Evolutionary conservation across 2,888 invertebrate species (phyloP).

Genomic region (Melinaea menophilus): DNA sequence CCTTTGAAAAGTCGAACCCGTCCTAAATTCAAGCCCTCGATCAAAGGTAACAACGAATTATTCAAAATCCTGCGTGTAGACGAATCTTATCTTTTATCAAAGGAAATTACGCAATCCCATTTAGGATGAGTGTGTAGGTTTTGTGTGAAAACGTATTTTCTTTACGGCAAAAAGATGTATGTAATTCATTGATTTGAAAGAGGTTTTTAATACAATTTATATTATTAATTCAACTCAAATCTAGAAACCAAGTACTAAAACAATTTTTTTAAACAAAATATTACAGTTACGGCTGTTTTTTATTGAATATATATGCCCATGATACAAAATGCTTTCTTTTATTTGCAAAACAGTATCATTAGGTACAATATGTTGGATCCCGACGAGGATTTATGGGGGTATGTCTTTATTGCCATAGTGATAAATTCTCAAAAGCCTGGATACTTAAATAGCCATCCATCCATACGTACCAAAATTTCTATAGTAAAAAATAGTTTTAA

Average conservation of each 20-base stretch:
- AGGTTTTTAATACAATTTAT: neutral
- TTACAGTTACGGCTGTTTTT: neutral
- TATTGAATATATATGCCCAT: neutral
- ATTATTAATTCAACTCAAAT: no score
- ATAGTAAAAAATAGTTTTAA: neutral
- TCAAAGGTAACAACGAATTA: conserved; percentile 8
- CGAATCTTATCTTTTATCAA: conserved; percentile 10
- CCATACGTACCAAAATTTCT: neutral
- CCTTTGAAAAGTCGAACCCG: conserved; percentile 6
- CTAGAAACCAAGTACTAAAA: no score
- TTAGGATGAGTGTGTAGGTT: conserved; percentile 34
- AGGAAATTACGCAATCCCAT: conserved; percentile 11
- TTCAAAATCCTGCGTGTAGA: conserved; percentile 4
- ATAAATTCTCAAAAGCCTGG: conserved; percentile 53
- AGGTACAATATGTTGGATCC: conserved; percentile 47
- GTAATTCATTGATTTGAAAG: neutral
- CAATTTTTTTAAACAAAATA: neutral
- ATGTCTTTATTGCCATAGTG: conserved; percentile 59
- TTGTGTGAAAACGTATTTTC: conserved; percentile 11
- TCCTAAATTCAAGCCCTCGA: conserved; percentile 6
- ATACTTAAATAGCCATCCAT: neutral
- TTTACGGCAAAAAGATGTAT: neutral
- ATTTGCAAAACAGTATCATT: conserved; percentile 58
- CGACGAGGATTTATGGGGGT: conserved; percentile 53
- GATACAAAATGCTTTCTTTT: conserved; percentile 45